Percentiles rank a stretch among this genome's conserved stretches.
Conservation (phyloP, 2,797 vertebrate genomes). For the Notolabrus celidotus region DNA sequence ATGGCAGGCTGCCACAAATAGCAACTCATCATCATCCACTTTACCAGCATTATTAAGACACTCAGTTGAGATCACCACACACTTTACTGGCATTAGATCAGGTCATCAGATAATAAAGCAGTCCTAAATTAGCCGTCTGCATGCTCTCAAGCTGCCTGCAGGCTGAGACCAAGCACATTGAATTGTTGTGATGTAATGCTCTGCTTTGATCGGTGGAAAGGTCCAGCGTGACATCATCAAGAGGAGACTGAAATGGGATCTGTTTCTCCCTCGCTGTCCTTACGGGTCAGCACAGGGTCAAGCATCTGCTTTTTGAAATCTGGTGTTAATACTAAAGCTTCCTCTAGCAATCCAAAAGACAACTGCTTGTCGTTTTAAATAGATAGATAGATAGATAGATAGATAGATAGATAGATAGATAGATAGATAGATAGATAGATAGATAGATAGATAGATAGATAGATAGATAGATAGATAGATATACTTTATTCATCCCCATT, state of each 20-base stretch:
- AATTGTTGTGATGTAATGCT: constrained; percentile 70
- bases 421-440: too few species aligned
- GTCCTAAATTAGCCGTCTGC: constrained; percentile 19
- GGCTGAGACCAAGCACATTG: constrained; percentile 48
- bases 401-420: too few species aligned
- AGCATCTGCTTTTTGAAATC: constrained; percentile 4
- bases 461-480: too few species aligned
- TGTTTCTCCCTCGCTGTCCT: neutral
- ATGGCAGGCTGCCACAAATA: neutral
- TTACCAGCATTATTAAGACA: constrained; percentile 34
- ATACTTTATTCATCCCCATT: too few species aligned
- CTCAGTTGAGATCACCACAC: constrained; percentile 4
- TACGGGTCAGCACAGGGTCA: constrained; percentile 48
- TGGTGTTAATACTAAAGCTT: constrained; percentile 2
- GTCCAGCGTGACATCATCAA: constrained; percentile 71
- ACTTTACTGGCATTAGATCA: constrained; percentile 34
- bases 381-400: too few species aligned
- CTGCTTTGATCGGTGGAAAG: constrained; percentile 70
- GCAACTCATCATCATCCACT: constrained; percentile 26
- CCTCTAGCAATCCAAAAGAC: constrained; percentile 3
- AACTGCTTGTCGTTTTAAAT: neutral
- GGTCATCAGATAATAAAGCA: constrained; percentile 31
- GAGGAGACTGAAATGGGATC: constrained; percentile 68
- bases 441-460: too few species aligned
- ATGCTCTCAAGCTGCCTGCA: constrained; percentile 12